Base-by-base conservation (phyloP, 2,797 vertebrate genomes). In the Anguilla pacifica region DNA sequence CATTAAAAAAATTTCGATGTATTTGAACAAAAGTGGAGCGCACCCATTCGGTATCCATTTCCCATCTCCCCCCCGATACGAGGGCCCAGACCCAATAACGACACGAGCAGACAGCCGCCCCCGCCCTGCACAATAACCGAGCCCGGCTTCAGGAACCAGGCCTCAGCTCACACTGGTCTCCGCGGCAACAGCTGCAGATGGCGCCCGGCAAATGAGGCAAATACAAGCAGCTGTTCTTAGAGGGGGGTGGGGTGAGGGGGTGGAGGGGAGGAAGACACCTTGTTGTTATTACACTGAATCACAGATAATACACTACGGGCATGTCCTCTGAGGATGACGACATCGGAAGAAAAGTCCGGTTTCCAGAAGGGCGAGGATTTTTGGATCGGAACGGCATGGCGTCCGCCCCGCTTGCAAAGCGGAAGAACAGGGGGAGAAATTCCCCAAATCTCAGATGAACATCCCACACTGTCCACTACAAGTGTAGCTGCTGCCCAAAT, bases 131-230 rank as follows among this genome's bases (percentile, higher is more conserved):
- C 11, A 49, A 67, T 67, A 67, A 28, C 22, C n/a, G 6, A 64
- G n/a, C 83, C 49, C 0, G 83, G 49, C n/a, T 57, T 53, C 11
- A 39, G 83, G 2, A 84, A 35, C 19, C 51, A 57, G 55, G 53
- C 83, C 39, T 3, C 74, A 19, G 74, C 25, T 6, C 22, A 31
- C 82, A 83, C 35, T 15, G 31, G 70, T 35, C 82, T 22, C 51
- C 49, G 9, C n/a, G 82, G 46, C 82, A 83, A 55, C 82, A 84
- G 85, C 85, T 86, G 85, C 85, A 86, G 39, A 86, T 74, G 85
- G 85, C 13, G 25, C 13, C 28, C 11, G 49, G 25, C 74, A 43
- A 43, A 3, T 49, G 25, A 72, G 28, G 64, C 67, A 72, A 74
- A 86, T 53, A 19, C 43, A 43, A 74, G 11, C 85, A 86, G 85